phyloP scores from a whole-genome alignment of 2,797 vertebrate species.

The Tokudaia muenninki region DNA sequence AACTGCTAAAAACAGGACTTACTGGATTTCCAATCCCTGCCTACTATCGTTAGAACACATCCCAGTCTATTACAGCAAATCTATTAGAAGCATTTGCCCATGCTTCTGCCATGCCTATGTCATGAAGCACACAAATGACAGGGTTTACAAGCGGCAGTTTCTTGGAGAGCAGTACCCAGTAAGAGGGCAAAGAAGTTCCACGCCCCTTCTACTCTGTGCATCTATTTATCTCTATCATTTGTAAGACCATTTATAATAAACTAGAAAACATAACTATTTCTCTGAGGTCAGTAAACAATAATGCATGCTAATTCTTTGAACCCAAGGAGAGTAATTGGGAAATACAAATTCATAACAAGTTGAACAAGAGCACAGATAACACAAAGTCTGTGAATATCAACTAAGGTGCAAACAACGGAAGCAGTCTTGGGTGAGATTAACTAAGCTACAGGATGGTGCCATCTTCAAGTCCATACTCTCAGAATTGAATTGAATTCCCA shows the following conservation, averaged over 20 bases:
- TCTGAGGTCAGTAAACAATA: not conserved
- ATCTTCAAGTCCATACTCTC: not conserved
- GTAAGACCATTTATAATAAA: not conserved
- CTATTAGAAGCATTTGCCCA: not conserved
- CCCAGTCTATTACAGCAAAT: not conserved
- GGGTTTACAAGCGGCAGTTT: not conserved
- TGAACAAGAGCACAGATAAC: not conserved
- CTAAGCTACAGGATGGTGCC: not conserved
- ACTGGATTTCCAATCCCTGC: not conserved
- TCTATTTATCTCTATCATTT: not conserved
- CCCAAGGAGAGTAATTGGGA: not conserved
- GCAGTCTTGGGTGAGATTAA: not conserved
- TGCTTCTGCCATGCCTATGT: not conserved
- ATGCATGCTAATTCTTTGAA: not conserved
- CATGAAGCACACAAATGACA: not conserved
- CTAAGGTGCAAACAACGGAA: not conserved
- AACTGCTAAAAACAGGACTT: not conserved
- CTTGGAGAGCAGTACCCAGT: not conserved
- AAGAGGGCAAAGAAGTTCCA: not conserved
- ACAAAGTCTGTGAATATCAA: not conserved
- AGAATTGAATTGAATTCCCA: not conserved
- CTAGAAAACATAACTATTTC: not conserved
- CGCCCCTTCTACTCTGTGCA: not conserved
- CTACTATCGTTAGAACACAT: not conserved
- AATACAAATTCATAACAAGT: not conserved